Evolutionary conservation across 2,113 vertebrate genomes (phyloP), one percentile per base, ranked within the genome.

Genomic region (Urocitellus parryii): DNA sequence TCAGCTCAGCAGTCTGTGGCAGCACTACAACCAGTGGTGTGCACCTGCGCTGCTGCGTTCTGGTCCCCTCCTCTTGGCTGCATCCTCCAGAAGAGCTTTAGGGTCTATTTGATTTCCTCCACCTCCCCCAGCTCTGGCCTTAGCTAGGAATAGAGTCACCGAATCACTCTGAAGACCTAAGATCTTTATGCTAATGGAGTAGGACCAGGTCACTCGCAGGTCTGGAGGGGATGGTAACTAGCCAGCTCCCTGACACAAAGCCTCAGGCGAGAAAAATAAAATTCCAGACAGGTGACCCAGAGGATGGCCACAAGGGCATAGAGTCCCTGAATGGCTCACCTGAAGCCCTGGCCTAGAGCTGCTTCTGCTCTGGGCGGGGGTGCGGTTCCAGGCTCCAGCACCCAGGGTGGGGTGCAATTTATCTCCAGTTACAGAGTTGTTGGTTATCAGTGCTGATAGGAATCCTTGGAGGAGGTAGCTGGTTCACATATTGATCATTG

Each of bases 291-390:
- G 56, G 77, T 86, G 90, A 94, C 90, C 95, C 5, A 53, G 25
- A 77, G 90, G 68, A 16, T 70, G 74, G 74, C 87, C 92, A 93
- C 94, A 93, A 96, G 96, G 94, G 83, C 87, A 63, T 22, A 56
- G 73, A 53, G 96, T 84, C 93, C 93, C 72, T 27, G 3, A 2
- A 5, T 88, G 91, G 84, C 63, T 94, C 93, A 87, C 68, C 84
- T 2, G 17, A 4, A 13, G 51, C 37, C 48, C 51, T 25, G 83
- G 83, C 86, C 85, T 24, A 14, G 7, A 87, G 82, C 70, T 80
- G 39, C 53, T 70, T 20, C 72, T 2, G 72, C 96, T 37, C 29
- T 0, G 8, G 90, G 95, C 39, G 5, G 76, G 29, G 88, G 91
- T 14, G 91, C 25, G 88, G 74, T 61, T 27, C 48, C 3, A 8